Evolutionary conservation across 2,797 vertebrate genomes (phyloP).

Genomic region (Bradypodion pumilum): DNA sequence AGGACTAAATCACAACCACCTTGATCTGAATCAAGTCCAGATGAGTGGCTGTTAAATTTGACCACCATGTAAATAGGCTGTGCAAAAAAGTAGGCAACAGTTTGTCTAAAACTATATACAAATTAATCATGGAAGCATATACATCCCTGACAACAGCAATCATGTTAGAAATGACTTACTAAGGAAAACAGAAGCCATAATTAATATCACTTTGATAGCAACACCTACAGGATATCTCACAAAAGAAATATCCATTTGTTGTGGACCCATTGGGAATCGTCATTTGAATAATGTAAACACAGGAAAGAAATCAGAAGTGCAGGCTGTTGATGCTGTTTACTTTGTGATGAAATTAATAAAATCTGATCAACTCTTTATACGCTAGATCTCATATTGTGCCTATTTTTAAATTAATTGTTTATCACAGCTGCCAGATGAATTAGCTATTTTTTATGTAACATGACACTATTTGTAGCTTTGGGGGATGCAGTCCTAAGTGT

Average conservation of each 20-base stretch:
- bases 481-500: constrained; percentile 6
- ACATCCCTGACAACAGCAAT: neutral
- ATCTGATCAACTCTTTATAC: neutral
- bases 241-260: constrained; percentile 8
- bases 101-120: neutral
- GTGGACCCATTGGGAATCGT: neutral
- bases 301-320: neutral
- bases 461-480: neutral
- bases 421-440: neutral
- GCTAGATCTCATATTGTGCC: neutral
- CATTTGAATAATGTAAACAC: neutral
- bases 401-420: neutral
- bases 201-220: constrained; percentile 25
- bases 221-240: neutral
- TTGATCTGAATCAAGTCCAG: neutral
- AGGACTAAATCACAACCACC: neutral
- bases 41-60: neutral
- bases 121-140: neutral
- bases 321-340: constrained; percentile 1
- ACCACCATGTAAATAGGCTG: no score
- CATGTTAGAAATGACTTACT: neutral
- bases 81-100: neutral
- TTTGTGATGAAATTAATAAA: neutral
- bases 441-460: no score
- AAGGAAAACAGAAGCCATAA: constrained; percentile 9